Percentiles rank a stretch among this genome's conserved stretches.
phyloP scores from a whole-genome alignment of 2,797 vertebrate genomes.

The Botia almorhae region DNA sequence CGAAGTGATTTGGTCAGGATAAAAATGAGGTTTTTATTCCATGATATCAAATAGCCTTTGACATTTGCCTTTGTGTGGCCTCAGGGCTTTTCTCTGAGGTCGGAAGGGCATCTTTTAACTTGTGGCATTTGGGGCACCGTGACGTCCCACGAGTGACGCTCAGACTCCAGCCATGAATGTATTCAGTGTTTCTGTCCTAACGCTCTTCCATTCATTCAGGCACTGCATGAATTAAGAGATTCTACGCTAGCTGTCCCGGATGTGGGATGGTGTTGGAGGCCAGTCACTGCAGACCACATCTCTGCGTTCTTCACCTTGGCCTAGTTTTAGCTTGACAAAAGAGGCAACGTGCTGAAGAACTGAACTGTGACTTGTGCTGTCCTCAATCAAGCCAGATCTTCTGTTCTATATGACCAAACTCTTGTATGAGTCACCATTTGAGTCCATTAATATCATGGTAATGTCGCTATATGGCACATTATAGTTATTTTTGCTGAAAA shows the following conservation, averaged over 20 bases:
- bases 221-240: constrained; percentile 2
- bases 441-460: not conserved
- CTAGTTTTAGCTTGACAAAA: not conserved
- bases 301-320: constrained; percentile 26
- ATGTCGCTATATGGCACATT: not conserved
- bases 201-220: constrained; percentile 13
- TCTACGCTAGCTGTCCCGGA: not conserved
- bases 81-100: constrained; percentile 39
- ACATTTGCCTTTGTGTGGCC: constrained; percentile 42
- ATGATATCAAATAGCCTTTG: constrained; percentile 43
- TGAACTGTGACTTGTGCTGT: not conserved
- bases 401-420: not conserved
- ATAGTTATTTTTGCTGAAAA: too few species aligned
- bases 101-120: constrained; percentile 38
- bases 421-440: too few species aligned
- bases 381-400: not conserved
- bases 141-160: constrained; percentile 40
- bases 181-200: constrained; percentile 22
- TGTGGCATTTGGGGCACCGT: constrained; percentile 31
- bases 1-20: constrained; percentile 49
- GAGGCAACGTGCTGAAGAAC: not conserved
- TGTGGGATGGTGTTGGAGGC: constrained; percentile 9
- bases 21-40: constrained; percentile 52
- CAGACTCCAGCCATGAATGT: constrained; percentile 42
- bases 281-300: not conserved